phyloP scores from a whole-genome alignment of 2,888 invertebrate genomes.

The Leptinotarsa peninsularis region DNA sequence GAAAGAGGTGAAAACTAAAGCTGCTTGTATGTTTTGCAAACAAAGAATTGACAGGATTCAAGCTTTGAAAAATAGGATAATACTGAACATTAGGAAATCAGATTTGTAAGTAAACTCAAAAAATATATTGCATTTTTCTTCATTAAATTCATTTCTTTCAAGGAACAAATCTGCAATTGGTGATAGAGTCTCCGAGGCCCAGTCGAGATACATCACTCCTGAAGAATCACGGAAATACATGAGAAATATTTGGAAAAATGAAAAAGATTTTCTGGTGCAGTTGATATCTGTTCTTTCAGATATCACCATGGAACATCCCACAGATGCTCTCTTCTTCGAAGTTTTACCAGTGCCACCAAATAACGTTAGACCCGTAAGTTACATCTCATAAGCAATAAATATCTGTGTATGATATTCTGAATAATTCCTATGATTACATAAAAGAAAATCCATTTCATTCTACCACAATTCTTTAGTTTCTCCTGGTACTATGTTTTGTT shows the following conservation, averaged over 20 bases:
- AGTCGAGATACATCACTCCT: constrained; percentile 60
- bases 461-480: too few species aligned
- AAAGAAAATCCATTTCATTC: too few species aligned
- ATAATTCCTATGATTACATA: too few species aligned
- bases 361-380: constrained; percentile 80
- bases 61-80: constrained; percentile 73
- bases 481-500: too few species aligned
- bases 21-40: constrained; percentile 71
- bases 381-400: not conserved
- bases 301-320: constrained; percentile 71
- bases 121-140: constrained; percentile 21
- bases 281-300: constrained; percentile 77
- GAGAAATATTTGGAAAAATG: constrained; percentile 77
- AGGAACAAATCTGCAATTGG: constrained; percentile 25
- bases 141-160: constrained; percentile 3
- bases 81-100: constrained; percentile 58
- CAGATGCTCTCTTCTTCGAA: constrained; percentile 89
- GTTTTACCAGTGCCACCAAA: constrained; percentile 88
- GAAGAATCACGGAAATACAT: constrained; percentile 59
- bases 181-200: constrained; percentile 43
- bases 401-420: too few species aligned
- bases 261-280: constrained; percentile 76
- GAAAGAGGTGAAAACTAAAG: constrained; percentile 62
- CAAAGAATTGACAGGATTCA: constrained; percentile 69
- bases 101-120: constrained; percentile 41